Evolutionary conservation across 1,140 invertebrate genomes (phyloP), one percentile per base, ranked within the genome.

Genomic region (Drosophila orena): DNA sequence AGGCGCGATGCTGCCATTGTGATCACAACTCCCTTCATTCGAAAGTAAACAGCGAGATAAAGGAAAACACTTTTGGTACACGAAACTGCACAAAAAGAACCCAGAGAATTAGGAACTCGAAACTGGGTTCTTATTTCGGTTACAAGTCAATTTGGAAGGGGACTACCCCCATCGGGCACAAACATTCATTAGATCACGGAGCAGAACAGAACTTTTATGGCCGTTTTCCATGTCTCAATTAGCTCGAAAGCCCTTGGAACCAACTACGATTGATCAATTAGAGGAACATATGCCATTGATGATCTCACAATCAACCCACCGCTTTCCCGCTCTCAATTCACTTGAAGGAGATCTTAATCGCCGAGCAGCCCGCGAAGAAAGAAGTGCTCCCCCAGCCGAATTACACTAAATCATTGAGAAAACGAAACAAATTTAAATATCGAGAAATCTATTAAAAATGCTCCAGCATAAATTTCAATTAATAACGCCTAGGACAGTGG

Each of bases 391-490:
- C 40, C 60, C 24, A 56, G 55, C 69, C 88, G 65, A 53, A 89
- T 89, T 89, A 89, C 79, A 90, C 73, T 64, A 89, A 89, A 88
- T 88, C 79, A 77, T 88, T 73, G 81, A 77, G 58, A 52, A 55
- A 77, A 75, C 77, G 68, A 55, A 83, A 84, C 76, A 72, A 83
- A 88, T 88, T 88, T 89, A 79, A 88, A 88, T 88, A 88, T 76
- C 69, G 43, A 59, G 58, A 74, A 86, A 89, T 89, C 84, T 90
- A 89, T 89, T 89, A 84, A 88, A 89, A 88, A 74, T 89, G 84
- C 44, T 59, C 77, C 84, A 80, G 84, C 84, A 88, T 89, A 89
- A 89, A 89, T 89, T 84, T 89, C 79, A 89, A 89, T 89, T 89
- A 89, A 84, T 88, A 65, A 86, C 69, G 83, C 79, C 83, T 79